Conservation (phyloP, 2,888 invertebrate species). For the Drosophila nr. fundita region DNA sequence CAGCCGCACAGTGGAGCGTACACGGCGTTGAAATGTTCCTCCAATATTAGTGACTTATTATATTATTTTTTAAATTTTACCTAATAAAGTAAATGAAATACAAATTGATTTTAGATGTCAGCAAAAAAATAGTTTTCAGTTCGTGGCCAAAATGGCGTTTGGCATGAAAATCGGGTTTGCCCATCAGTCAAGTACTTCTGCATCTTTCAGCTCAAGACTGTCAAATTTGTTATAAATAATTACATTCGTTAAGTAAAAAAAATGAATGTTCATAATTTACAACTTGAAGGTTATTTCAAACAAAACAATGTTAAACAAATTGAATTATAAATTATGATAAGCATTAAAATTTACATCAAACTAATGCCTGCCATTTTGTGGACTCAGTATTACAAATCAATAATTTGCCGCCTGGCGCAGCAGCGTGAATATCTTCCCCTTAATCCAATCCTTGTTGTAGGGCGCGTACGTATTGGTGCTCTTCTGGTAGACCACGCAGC, state of each 20-base stretch:
- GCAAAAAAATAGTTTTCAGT: neutral
- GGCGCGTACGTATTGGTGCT: slow-evolving; percentile 98
- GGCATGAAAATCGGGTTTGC: neutral
- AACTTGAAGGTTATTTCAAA: neutral
- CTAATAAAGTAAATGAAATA: neutral
- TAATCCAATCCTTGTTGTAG: slow-evolving; percentile 99
- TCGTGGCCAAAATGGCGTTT: neutral
- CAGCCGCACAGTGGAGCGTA: slow-evolving; percentile 79
- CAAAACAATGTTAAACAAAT: neutral
- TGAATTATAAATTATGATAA: neutral
- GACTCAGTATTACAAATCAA: neutral
- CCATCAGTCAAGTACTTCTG: neutral
- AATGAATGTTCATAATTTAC: neutral
- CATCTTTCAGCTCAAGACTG: neutral
- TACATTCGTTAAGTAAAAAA: neutral
- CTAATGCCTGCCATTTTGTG: neutral
- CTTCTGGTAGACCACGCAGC: slow-evolving; percentile 98
- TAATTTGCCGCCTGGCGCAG: slow-evolving; percentile 85
- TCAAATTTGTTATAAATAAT: neutral
- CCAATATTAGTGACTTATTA: neutral
- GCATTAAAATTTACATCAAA: neutral
- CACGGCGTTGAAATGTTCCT: slow-evolving; percentile 22
- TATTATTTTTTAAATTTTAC: neutral
- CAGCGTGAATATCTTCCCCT: slow-evolving; percentile 98
- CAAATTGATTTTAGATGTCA: neutral